A percentile compares a stretch with the other conserved stretches of the same genome.
Conservation (phyloP, 2,113 vertebrate genomes). For the Kobus ellipsiprymnus region DNA sequence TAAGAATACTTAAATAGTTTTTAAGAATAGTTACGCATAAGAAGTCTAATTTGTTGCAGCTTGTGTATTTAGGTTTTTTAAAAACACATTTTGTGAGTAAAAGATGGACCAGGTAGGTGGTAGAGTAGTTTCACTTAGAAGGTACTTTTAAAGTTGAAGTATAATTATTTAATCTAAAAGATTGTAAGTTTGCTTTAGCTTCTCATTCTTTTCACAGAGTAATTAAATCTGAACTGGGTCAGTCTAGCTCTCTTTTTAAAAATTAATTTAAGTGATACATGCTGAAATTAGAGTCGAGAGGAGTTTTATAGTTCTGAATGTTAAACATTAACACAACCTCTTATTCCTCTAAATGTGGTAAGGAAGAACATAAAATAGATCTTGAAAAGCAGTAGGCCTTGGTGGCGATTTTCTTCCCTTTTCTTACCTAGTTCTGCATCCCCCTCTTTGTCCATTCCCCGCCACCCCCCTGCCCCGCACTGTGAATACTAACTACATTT, state of each 20-base stretch:
- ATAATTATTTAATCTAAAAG: constrained; percentile 40
- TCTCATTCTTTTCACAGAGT: constrained; percentile 37
- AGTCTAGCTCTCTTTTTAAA: constrained; percentile 20
- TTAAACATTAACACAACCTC: background rate
- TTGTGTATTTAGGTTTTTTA: constrained; percentile 66
- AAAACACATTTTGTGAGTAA: constrained; percentile 57
- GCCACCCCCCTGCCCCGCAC: background rate
- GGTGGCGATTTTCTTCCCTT: constrained; percentile 43
- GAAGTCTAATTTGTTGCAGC: constrained; percentile 58
- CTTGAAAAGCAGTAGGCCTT: constrained; percentile 21
- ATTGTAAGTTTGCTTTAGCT: constrained; percentile 43
- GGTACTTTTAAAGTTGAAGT: constrained; percentile 48
- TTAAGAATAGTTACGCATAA: constrained; percentile 37
- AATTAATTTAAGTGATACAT: constrained; percentile 40
- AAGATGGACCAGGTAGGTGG: constrained; percentile 76
- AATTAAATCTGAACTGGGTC: constrained; percentile 43
- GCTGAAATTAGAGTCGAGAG: constrained; percentile 30
- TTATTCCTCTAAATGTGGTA: constrained; percentile 37
- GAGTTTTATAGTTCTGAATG: constrained; percentile 42
- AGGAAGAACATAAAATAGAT: constrained; percentile 20
- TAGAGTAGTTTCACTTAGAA: constrained; percentile 50
- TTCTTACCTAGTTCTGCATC: constrained; percentile 7
- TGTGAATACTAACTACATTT: constrained; percentile 53
- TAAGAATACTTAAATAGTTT: constrained; percentile 17
- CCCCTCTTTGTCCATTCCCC: background rate